A percentile compares a stretch with the other conserved stretches of the same genome.
Evolutionary conservation across 2,797 vertebrate species (phyloP).

Genomic region (Serranus cabrilla): DNA sequence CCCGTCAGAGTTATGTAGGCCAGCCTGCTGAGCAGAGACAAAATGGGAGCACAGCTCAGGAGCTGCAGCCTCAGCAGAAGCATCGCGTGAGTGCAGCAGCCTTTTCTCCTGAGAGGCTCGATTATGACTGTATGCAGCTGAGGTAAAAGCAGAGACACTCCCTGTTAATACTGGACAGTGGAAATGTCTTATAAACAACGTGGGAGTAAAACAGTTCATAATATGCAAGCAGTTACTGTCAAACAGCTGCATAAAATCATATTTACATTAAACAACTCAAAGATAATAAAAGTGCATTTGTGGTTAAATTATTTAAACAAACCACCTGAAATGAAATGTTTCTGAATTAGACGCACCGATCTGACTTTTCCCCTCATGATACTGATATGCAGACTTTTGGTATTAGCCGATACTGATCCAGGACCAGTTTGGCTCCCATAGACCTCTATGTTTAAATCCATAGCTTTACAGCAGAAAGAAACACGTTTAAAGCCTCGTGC

Average conservation of each 20-base stretch:
- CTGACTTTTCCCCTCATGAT: not conserved
- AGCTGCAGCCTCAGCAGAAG: constrained; percentile 69
- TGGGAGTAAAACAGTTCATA: not conserved
- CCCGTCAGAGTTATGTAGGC: constrained; percentile 71
- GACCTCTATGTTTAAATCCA: no score
- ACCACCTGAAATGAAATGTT: not conserved
- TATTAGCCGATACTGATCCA: no score
- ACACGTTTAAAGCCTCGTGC: no score
- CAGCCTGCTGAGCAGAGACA: constrained; percentile 62
- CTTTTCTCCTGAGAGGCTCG: constrained; percentile 34
- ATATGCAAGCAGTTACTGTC: constrained; percentile 14
- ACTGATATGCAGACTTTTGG: no score
- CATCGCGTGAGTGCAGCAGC: constrained; percentile 34
- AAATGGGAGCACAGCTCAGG: constrained; percentile 54
- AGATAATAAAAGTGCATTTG: constrained; percentile 15
- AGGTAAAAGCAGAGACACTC: constrained; percentile 34
- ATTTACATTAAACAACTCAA: constrained; percentile 7
- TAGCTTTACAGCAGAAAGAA: no score
- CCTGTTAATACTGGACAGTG: not conserved
- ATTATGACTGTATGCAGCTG: constrained; percentile 33
- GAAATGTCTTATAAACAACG: not conserved
- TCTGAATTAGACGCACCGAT: not conserved
- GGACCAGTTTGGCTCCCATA: no score
- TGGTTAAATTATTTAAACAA: not conserved
- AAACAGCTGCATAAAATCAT: constrained; percentile 7